Evolutionary conservation across 2,888 invertebrate species (phyloP), one percentile per base, ranked within the genome.

Genomic region (Unio delphinus): DNA sequence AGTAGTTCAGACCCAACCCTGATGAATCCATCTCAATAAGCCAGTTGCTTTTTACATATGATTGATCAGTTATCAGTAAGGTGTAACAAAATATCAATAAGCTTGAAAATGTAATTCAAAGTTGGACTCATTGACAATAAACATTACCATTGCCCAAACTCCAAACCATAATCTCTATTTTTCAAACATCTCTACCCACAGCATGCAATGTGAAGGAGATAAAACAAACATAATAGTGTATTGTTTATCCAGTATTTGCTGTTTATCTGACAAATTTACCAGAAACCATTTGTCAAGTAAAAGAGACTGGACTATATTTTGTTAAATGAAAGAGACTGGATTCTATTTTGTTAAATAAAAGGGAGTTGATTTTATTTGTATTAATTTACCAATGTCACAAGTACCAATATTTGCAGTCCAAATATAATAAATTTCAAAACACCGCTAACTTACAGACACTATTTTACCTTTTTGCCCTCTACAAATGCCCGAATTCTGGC

Each of bases 401-500:
- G 20, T 59, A 60, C 17, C 17, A 65, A 64, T 23, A 8, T 55
- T 20, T 18, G 6, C 17, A 64, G 34, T 45, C 58, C 18, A n/a
- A n/a, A 18, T 57, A 26, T 30, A 55, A 34, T 11, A 20, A 30
- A 61, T 67, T 61, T 61, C 26, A 23, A 62, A 20, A 15, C 30
- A n/a, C 55, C 23, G 34, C 30, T 20, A 6, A 55, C 26, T 15
- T 70, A 34, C 7, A 55, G 17, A 23, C 18, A 64, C 71, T 74
- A 65, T 67, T 84, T 85, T 81, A 80, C 78, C 67, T 84, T 82
- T 66, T 80, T 80, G 23, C 80, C 76, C 60, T 88, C 88, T 15
- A 89, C 84, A 73, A 83, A 86, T 18, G 86, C 80, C 59, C 89
- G 79, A 34, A 94, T 90, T 82, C 92, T 91, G 5, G 93, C 94